phyloP scores from a whole-genome alignment of 2,797 vertebrate species.

The Karalla daura region DNA sequence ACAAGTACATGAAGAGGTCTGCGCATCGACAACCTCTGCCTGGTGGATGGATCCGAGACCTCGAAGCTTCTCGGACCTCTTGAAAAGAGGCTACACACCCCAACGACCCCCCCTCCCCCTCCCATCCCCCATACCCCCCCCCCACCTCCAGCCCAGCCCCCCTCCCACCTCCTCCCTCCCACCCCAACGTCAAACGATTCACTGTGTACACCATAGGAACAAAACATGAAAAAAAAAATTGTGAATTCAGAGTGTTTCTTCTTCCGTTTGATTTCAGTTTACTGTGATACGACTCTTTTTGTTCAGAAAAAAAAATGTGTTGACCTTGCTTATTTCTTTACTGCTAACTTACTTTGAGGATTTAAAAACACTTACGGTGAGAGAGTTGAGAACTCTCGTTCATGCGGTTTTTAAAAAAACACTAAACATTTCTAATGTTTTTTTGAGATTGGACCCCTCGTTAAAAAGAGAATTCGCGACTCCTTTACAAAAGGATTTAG shows the following conservation, averaged over 20 bases:
- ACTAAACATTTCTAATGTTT: slow-evolving; percentile 86
- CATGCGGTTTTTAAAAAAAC: slow-evolving; percentile 76
- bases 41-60: slow-evolving; percentile 80
- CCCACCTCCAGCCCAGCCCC: no score
- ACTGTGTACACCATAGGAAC: slow-evolving; percentile 84
- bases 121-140: no score
- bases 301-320: slow-evolving; percentile 76
- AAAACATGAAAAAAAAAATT: slow-evolving; percentile 74
- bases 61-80: slow-evolving; percentile 71
- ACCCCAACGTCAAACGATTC: slow-evolving; percentile 71
- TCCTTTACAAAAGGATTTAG: slow-evolving; percentile 87
- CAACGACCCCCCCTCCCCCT: no score
- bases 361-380: slow-evolving; percentile 77
- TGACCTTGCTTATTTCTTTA: slow-evolving; percentile 78
- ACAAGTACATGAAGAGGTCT: slow-evolving; percentile 67
- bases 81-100: slow-evolving; percentile 73
- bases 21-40: slow-evolving; percentile 89
- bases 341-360: slow-evolving; percentile 79
- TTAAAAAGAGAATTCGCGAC: slow-evolving; percentile 83
- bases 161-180: no score
- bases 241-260: slow-evolving; percentile 80
- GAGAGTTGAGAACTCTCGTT: slow-evolving; percentile 84
- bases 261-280: slow-evolving; percentile 79
- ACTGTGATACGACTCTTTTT: slow-evolving; percentile 78
- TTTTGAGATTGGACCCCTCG: slow-evolving; percentile 85